phyloP scores from a whole-genome alignment of 2,113 vertebrate genomes.

The Chamaetylas fuelleborni region DNA sequence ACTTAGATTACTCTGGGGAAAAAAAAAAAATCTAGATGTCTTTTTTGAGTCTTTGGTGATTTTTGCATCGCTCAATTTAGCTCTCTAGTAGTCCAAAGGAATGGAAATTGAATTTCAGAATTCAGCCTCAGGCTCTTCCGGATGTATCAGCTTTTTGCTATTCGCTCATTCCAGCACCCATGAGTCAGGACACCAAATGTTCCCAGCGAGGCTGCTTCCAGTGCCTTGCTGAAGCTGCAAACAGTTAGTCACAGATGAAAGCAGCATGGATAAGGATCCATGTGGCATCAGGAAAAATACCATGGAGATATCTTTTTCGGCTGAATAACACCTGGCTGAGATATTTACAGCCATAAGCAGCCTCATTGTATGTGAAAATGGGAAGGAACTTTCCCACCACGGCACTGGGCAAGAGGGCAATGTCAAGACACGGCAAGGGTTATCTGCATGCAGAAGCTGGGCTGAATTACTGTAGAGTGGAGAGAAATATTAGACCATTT shows the following conservation, averaged over 20 bases:
- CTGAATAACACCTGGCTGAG: constrained; percentile 20
- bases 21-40: neutral
- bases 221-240: constrained; percentile 45
- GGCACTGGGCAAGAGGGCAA: neutral
- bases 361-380: neutral
- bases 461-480: neutral
- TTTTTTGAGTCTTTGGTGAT: constrained; percentile 33
- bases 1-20: neutral
- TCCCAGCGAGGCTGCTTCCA: constrained; percentile 53
- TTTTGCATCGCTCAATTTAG: constrained; percentile 7
- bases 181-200: constrained; percentile 72
- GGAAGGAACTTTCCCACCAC: neutral
- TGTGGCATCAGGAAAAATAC: constrained; percentile 51
- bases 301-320: constrained; percentile 33
- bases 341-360: constrained; percentile 24
- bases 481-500: constrained; percentile 12
- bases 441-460: neutral
- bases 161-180: constrained; percentile 55
- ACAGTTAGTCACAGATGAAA: constrained; percentile 66
- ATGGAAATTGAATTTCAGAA: constrained; percentile 60
- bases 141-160: constrained; percentile 62
- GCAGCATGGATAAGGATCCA: constrained; percentile 38
- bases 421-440: neutral
- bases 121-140: constrained; percentile 57
- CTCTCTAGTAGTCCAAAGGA: constrained; percentile 43